These are phyloP conservation scores for Anolis sagrei DNA, from an alignment of 2,113 vertebrate genomes.

Conservation along the genomic window DNA sequence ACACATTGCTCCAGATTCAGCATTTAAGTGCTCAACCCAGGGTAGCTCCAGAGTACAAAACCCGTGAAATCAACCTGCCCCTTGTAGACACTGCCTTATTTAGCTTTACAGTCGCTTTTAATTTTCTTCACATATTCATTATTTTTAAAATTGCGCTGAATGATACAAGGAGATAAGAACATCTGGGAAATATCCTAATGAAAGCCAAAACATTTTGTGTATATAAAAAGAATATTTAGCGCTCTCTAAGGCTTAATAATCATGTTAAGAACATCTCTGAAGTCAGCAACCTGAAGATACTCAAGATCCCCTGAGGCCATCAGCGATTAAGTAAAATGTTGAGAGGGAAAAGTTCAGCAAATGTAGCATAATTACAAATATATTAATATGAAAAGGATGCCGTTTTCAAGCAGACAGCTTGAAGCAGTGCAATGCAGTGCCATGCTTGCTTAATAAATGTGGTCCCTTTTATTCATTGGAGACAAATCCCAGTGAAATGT, in stretches of 20 bases:
- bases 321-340: constrained; percentile 36
- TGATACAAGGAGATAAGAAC: constrained; percentile 64
- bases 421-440: not conserved
- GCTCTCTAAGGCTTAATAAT: constrained; percentile 57
- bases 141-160: constrained; percentile 59
- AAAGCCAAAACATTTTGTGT: constrained; percentile 55
- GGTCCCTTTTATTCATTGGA: not conserved
- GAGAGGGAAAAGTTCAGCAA: not conserved
- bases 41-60: no score
- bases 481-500: not conserved
- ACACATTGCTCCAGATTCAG: no score
- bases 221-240: constrained; percentile 63
- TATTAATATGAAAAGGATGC: constrained; percentile 45
- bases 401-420: constrained; percentile 26
- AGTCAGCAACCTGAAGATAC: constrained; percentile 57
- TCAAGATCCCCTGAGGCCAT: constrained; percentile 46
- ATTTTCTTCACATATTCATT: constrained; percentile 41
- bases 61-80: no score
- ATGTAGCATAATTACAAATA: constrained; percentile 38
- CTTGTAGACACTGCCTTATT: constrained; percentile 28
- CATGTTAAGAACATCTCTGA: constrained; percentile 47
- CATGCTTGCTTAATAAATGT: not conserved
- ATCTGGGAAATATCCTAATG: constrained; percentile 62
- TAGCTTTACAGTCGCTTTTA: constrained; percentile 42
- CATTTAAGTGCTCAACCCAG: no score